Base-by-base conservation (phyloP, 2,113 vertebrate species). In the Triplophysa dalaica region DNA sequence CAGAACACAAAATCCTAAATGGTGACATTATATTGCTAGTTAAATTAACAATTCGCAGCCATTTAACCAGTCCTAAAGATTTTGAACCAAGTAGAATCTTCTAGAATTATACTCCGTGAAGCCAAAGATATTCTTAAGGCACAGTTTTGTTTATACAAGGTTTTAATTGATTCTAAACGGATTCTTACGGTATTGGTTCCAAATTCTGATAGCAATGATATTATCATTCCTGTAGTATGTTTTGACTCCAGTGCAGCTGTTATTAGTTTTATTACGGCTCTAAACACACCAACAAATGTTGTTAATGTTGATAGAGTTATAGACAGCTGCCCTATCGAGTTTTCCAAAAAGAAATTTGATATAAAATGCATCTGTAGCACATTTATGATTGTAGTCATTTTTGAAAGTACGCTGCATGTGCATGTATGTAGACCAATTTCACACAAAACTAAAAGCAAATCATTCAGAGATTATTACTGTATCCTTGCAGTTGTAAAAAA, bases 321-420 rank as follows among this genome's bases (percentile, higher is more conserved):
- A 65, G 64, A 84, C 79, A 81, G 74, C 79, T 81, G 82, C 73
- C 21, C 48, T 22, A 61, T 83, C 26, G 38, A 52, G 48, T 69
- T 22, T 22, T 26, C 21, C 16, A 13, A 21, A 68, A 67, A 73
- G 70, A 43, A 72, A 72, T 5, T 19, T 26, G 29, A 21, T 56
- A 22, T 7, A 7, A 62, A n/a, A n/a, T 68, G 8, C 21, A 50
- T 50, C 16, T 41, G 21, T 43, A 13, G 7, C 10, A 10, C 10
- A 29, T 43, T 14, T 41, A n/a, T 12, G 38, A 19, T 13, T 43
- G 22, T 21, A 21, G 12, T 21, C 19, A 1, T 12, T 70, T 70
- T 70, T 22, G 22, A 21, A 21, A 10, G 16, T 21, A n/a, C n/a
- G 19, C n/a, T 56, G 1, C 13, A 58, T 58, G n/a, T 60, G 52